phyloP scores from a whole-genome alignment of 2,888 invertebrate species.

The Mylabris sibirica region DNA sequence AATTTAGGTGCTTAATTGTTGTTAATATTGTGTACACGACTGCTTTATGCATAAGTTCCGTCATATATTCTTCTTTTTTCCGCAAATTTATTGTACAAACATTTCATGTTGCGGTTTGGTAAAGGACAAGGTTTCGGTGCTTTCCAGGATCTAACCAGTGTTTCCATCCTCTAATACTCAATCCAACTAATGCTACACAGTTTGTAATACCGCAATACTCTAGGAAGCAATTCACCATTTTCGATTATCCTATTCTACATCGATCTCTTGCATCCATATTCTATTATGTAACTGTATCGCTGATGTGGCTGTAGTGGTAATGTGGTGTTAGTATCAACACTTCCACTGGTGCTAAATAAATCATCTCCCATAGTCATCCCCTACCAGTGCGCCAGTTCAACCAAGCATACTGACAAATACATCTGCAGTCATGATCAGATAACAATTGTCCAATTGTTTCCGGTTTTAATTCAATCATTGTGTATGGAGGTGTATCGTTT shows the following conservation, averaged over 20 bases:
- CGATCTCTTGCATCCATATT: not conserved
- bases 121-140: not conserved
- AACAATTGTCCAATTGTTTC: constrained; percentile 51
- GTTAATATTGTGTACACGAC: not conserved
- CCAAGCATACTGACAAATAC: constrained; percentile 48
- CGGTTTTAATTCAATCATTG: constrained; percentile 32
- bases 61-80: not conserved
- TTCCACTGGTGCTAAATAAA: constrained; percentile 47
- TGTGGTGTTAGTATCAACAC: constrained; percentile 48
- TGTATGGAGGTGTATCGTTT: constrained; percentile 17
- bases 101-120: not conserved
- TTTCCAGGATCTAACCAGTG: not conserved
- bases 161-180: not conserved
- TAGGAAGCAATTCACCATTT: not conserved
- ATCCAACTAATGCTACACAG: no score
- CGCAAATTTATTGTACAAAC: constrained; percentile 2
- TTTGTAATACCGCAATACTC: not conserved
- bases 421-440: constrained; percentile 47
- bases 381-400: no score
- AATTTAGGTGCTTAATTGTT: no score
- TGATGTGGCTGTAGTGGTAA: constrained; percentile 27
- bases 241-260: not conserved
- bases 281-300: constrained; percentile 5
- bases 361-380: constrained; percentile 42
- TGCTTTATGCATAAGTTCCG: not conserved